Base-by-base conservation (phyloP, 2,888 invertebrate genomes). In the Aphrophora alni region DNA sequence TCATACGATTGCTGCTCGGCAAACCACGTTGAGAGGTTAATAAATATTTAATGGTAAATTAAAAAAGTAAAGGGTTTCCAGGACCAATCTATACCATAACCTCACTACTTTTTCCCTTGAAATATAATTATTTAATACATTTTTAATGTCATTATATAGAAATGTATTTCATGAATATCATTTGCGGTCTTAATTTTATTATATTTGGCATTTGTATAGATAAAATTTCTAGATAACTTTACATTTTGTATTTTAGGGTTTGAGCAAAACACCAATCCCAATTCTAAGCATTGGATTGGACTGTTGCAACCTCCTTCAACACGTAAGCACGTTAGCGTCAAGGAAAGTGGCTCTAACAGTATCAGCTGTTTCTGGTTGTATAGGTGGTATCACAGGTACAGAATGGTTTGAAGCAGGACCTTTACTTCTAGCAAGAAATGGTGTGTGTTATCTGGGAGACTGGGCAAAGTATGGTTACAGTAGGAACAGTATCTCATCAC, bases 381-480 rank as follows among this genome's bases (percentile, higher is more conserved):
- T 77, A 8, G 78, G 76, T 12, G 84, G 78, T 24, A 77, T 78
- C 14, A 33, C 38, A 0, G 82, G 82, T 0, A 27, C 68, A 0
- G 24, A 82, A 26, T 87, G 88, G 87, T 81, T 87, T 21, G 87
- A 88, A 84, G 89, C 88, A 4, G 88, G 87, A 44, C 87, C 89
- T 0, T 81, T 89, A 28, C 71, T 88, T 7, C 76, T 89, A 83
- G 88, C 89, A 0, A 86, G 86, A 68, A 87, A 87, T 68, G 89
- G 89, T 0, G 87, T 89, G 0, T 88, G 87, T 80, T 88, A 86
- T 82, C 85, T 86, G 0, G 89, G 89, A 0, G 88, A 89, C 82
- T 89, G 89, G 89, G 85, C 86, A 10, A 84, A 83, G 75, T 81
- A 76, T 25, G 80, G 76, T 5, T 25, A 69, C 12, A 71, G 74